Base-by-base conservation (phyloP, 2,113 vertebrate species). In the Falco punctatus region DNA sequence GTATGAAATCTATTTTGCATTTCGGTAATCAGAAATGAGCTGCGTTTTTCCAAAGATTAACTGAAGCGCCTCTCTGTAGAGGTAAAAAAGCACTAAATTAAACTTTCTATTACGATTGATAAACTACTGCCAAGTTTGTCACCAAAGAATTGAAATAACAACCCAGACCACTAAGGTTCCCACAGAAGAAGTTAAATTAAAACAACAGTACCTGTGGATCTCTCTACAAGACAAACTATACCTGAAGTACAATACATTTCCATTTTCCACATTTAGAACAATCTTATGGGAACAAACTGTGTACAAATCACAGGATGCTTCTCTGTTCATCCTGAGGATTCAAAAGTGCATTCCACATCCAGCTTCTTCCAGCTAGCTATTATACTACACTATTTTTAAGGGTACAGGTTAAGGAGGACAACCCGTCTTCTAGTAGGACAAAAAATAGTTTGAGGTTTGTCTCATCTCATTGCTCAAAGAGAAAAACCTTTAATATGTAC, bases 401-500 rank as follows among this genome's bases (percentile, higher is more conserved):
- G 20, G 42, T 22, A 77, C 10, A 81, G 78, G 57, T 84, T 79
- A 90, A 88, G 51, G 40, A 62, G 27, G 51, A 69, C 40, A 96
- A 84, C 24, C 55, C 51, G 92, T 73, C 77, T 92, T 83, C 78
- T 81, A 90, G 42, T 66, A 95, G 71, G 79, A 62, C 57, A 85
- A 95, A 95, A 97, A 96, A 22, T 9, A 72, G n/a, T 86, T 90
- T 71, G 33, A 26, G 97, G 64, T 93, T 94, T 82, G 94, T 88
- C 77, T 97, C 84, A 90, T 90, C 79, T 96, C 72, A 81, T 82
- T 87, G 64, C 71, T 96, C 81, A 94, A 85, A 96, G 72, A 96
- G 87, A 97, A 97, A 97, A 97, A 93, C 82, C 67, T 97, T 96
- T 92, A 81, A 94, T 94, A 93, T 86, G 65, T 97, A 94, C 93